Base-by-base conservation (phyloP, 2,797 vertebrate species). In the Microctenopoma stevenorrisi region DNA sequence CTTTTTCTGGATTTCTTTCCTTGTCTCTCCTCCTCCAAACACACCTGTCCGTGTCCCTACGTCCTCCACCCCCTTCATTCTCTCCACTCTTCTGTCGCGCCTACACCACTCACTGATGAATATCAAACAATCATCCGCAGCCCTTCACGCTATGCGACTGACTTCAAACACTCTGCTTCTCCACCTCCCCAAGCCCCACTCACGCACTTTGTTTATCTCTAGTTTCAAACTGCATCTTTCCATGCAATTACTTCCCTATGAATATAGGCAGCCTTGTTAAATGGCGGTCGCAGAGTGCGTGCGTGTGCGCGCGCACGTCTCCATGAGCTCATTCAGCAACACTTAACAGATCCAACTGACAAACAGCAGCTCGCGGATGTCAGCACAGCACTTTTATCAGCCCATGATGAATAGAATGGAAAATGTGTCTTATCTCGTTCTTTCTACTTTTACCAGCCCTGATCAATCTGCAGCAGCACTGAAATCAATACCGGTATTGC, bases 91-190 rank as follows among this genome's bases (percentile, higher is more conserved):
- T 62, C 79, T 81, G 82, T 72, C 61, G 78, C 78, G 55, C 87
- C 88, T 93, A 86, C 75, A 44, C 83, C 75, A 44, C 83, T 74
- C 53, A 18, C 86, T 84, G 83, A 90, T 90, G 95, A 96, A 96
- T 96, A 96, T 96, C 95, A 97, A 96, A 96, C 95, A 87, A 79
- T 90, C 63, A 72, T 86, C 93, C 71, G 93, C 84, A 91, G 90
- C 88, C 84, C 82, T 86, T 79, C 74, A 73, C 53, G 61, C 77
- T 26, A 52, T 68, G 79, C 53, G 37, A 69, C 76, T 68, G 74
- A 86, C 88, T 91, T 91, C 89, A 91, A 90, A 90, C 85, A 77
- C 80, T 49, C 70, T 37, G 51, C 74, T 67, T 81, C 82, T 86
- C 81, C 66, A 50, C 79, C 83, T 83, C 76, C 79, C 82, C 62